These are phyloP conservation scores for Spodoptera frugiperda DNA, from an alignment of 1,140 invertebrate genomes.

Conservation along the genomic window DNA sequence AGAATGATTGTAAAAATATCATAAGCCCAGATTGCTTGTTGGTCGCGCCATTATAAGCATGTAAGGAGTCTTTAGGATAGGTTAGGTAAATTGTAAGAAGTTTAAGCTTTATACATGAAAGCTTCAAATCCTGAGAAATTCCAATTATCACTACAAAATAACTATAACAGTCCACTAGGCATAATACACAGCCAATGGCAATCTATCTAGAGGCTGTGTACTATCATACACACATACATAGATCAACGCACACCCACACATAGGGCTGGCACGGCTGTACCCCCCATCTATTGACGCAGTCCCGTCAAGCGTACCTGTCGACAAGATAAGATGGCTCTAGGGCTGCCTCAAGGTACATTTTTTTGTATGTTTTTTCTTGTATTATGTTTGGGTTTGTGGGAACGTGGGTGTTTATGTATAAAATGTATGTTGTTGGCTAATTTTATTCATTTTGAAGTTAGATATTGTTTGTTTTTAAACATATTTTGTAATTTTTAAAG, in stretches of 20 bases:
- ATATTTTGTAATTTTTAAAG: not conserved
- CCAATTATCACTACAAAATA: no score
- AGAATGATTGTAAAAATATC: no score
- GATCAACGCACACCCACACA: constrained; percentile 11
- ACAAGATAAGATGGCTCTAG: constrained; percentile 67
- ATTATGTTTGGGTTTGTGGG: not conserved
- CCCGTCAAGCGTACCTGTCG: constrained; percentile 72
- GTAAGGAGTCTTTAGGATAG: no score
- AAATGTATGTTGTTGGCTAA: no score
- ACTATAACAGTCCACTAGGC: no score
- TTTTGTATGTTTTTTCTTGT: no score
- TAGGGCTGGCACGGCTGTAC: constrained; percentile 1
- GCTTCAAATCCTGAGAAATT: no score
- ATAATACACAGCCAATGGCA: no score
- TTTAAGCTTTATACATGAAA: no score
- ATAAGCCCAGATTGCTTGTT: no score
- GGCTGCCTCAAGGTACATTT: constrained; percentile 49
- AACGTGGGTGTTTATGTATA: not conserved
- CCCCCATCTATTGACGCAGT: constrained; percentile 72
- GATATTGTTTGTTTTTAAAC: not conserved
- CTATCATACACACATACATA: constrained; percentile 44
- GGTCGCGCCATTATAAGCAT: no score
- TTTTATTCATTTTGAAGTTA: not conserved
- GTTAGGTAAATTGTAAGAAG: no score
- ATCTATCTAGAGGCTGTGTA: not conserved